Evolutionary conservation across 37 sponge, comb jelly and placozoan species (phyloP).

Genomic region (Spongia lamella): DNA sequence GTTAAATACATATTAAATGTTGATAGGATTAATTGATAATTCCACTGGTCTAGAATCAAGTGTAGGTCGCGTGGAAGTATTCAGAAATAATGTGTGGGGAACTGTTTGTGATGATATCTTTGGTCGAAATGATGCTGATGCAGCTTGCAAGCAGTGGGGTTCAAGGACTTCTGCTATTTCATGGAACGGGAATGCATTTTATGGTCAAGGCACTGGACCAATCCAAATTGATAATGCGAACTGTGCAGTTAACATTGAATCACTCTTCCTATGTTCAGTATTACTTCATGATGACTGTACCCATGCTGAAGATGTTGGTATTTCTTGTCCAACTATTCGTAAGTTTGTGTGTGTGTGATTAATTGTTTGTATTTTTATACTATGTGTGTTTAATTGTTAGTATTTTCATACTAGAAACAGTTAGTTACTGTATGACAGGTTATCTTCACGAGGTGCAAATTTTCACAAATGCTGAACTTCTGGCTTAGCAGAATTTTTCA

Average conservation of each 20-base stretch:
- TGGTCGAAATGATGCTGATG: slow-evolving; percentile 2
- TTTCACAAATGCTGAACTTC: no score
- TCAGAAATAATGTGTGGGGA: slow-evolving; percentile 3
- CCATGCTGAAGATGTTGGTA: slow-evolving; percentile 21
- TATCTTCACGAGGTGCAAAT: no score
- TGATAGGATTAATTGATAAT: neutral
- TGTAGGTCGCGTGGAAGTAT: slow-evolving; percentile 24
- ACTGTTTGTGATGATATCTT: slow-evolving; percentile 15
- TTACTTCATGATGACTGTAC: neutral
- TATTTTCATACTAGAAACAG: no score
- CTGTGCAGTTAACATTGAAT: neutral
- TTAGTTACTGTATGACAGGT: no score
- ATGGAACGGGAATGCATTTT: neutral
- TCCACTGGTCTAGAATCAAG: neutral
- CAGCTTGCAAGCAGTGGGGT: slow-evolving; percentile 21
- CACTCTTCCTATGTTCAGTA: neutral
- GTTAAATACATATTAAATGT: slow-evolving; percentile 2
- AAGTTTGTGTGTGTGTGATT: neutral
- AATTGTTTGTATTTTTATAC: neutral
- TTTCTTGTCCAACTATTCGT: slow-evolving; percentile 1
- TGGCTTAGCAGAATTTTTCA: no score
- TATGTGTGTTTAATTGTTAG: neutral
- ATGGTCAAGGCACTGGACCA: slow-evolving; percentile 19
- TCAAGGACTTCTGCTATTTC: neutral
- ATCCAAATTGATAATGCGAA: neutral